Percentiles rank a stretch among this genome's conserved stretches.
Evolutionary conservation across 2,888 invertebrate genomes (phyloP).

Genomic region (Epistrophe eligans): DNA sequence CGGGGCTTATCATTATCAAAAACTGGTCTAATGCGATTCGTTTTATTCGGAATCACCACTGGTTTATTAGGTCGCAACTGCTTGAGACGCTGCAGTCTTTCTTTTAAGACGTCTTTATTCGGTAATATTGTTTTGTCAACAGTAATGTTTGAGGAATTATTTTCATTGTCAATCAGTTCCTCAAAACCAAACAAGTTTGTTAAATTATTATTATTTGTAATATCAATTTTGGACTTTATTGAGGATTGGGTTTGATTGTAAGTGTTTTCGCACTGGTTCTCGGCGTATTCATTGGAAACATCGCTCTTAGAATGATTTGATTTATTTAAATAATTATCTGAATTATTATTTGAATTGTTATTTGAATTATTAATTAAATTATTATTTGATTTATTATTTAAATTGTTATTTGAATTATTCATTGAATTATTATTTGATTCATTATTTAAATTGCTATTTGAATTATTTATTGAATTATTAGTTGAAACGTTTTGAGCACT

Average conservation of each 20-base stretch:
- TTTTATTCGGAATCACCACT: constrained; percentile 23
- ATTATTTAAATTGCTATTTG: not conserved
- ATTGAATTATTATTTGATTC: constrained; percentile 44
- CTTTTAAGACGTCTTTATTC: constrained; percentile 72
- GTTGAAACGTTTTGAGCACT: not conserved
- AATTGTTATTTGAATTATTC: not conserved
- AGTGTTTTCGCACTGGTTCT: not conserved
- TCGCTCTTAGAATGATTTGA: not conserved
- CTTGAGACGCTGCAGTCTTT: constrained; percentile 78
- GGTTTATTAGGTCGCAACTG: constrained; percentile 77
- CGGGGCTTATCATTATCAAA: constrained; percentile 75
- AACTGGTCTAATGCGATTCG: constrained; percentile 53
- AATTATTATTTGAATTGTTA: too few relatives aligned
- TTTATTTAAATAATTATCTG: not conserved
- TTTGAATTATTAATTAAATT: too few relatives aligned
- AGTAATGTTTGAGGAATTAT: constrained; percentile 7
- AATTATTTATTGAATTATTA: not conserved
- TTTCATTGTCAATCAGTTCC: constrained; percentile 77
- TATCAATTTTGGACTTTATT: not conserved
- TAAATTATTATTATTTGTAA: not conserved
- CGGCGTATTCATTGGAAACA: not conserved
- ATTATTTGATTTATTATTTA: not conserved
- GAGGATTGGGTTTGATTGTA: not conserved
- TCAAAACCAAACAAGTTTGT: constrained; percentile 80
- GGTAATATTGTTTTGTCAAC: constrained; percentile 17